Percentiles rank a stretch among this genome's conserved stretches.
Evolutionary conservation across 1,140 invertebrate genomes (phyloP).

Genomic region (Cotesia typhae): DNA sequence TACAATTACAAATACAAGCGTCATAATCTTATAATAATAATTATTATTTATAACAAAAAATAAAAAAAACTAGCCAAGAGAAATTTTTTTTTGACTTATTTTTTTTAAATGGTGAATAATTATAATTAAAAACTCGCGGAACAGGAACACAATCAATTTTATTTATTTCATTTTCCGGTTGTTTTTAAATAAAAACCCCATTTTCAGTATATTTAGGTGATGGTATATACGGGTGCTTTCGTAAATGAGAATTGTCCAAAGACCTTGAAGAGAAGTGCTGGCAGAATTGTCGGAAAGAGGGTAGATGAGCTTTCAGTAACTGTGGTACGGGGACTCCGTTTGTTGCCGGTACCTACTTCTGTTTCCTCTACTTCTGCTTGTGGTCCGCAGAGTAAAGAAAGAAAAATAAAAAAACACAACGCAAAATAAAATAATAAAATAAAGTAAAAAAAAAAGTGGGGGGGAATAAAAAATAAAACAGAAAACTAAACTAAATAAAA

Average conservation of each 20-base stretch:
- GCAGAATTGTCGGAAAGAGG: not conserved
- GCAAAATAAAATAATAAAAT: constrained; percentile 1
- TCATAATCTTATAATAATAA: too few relatives aligned
- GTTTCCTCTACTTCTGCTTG: not conserved
- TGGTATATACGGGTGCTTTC: constrained; percentile 4
- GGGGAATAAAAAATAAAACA: not conserved
- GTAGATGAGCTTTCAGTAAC: constrained; percentile 18
- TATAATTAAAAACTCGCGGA: too few relatives aligned
- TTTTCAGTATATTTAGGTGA: too few relatives aligned
- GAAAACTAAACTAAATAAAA: not conserved
- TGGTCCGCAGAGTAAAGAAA: not conserved
- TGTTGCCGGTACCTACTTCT: constrained; percentile 17
- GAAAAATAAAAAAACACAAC: not conserved
- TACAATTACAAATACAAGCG: too few relatives aligned
- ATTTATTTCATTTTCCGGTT: too few relatives aligned
- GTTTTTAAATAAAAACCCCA: too few relatives aligned
- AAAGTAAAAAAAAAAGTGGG: not conserved
- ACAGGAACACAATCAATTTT: too few relatives aligned
- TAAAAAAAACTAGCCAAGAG: too few relatives aligned
- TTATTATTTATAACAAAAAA: too few relatives aligned
- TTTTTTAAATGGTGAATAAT: too few relatives aligned
- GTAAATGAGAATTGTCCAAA: constrained; percentile 10
- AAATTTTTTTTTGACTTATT: too few relatives aligned
- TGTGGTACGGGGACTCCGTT: constrained; percentile 7
- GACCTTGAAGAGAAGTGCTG: not conserved